A percentile compares a stretch with the other conserved stretches of the same genome.
phyloP scores from a whole-genome alignment of 2,797 vertebrate species.

The Gastrophryne carolinensis region DNA sequence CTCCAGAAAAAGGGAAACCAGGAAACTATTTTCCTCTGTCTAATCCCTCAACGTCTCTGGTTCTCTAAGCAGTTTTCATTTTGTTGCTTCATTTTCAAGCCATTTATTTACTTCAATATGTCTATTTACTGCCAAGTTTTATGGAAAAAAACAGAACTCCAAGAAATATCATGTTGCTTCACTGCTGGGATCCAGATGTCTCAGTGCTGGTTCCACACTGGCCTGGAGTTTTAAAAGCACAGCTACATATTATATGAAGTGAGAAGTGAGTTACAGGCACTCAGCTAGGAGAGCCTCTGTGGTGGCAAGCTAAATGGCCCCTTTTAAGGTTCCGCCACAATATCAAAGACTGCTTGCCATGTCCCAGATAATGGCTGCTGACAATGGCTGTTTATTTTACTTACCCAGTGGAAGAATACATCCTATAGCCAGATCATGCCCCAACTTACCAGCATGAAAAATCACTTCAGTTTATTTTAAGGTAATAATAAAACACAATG shows the following conservation, averaged over 20 bases:
- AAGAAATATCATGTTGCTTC: conserved; percentile 50
- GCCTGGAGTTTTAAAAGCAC: conserved; percentile 41
- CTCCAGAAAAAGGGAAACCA: conserved; percentile 43
- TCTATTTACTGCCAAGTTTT: conserved; percentile 54
- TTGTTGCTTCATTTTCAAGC: conserved; percentile 56
- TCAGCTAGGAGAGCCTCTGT: conserved; percentile 49
- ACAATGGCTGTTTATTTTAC: conserved; percentile 52
- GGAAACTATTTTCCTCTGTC: conserved; percentile 54
- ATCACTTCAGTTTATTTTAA: conserved; percentile 49
- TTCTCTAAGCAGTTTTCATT: conserved; percentile 58
- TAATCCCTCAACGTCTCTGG: conserved; percentile 50
- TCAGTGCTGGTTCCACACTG: conserved; percentile 43
- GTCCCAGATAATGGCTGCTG: conserved; percentile 31
- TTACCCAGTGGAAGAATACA: conserved; percentile 35
- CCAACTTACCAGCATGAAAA: conserved; percentile 55
- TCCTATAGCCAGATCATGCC: conserved; percentile 54
- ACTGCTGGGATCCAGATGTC: conserved; percentile 52
- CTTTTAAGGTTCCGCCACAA: conserved; percentile 41
- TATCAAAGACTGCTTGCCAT: conserved; percentile 46
- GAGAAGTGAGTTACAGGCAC: conserved; percentile 46
- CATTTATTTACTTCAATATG: conserved; percentile 33
- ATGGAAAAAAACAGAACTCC: neutral
- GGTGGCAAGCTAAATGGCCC: conserved; percentile 31
- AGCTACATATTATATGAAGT: conserved; percentile 53
- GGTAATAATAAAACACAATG: conserved; percentile 25